phyloP scores from a whole-genome alignment of 2,888 invertebrate genomes.

The Teleogryllus oceanicus region DNA sequence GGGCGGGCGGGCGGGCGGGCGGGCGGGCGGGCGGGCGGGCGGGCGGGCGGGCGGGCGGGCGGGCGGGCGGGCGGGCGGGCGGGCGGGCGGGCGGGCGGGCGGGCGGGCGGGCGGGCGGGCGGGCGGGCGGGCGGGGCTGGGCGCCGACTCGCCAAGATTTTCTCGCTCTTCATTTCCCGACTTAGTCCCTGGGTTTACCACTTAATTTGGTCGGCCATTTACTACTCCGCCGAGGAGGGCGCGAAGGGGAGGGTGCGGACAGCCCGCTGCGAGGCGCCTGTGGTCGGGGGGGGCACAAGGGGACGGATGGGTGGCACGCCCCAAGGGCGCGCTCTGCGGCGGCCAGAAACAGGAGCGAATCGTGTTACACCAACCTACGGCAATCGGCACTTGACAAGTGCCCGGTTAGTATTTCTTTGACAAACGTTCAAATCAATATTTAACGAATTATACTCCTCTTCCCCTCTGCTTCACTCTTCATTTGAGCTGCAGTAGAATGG shows the following conservation, averaged over 20 bases:
- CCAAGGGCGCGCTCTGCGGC: neutral
- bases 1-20: no score
- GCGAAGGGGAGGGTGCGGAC: neutral
- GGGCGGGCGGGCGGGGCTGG: neutral
- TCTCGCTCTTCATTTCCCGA: slow-evolving; percentile 21
- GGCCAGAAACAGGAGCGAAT: no score
- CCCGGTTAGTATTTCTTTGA: no score
- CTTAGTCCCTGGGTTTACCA: slow-evolving; percentile 25
- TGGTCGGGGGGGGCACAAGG: neutral
- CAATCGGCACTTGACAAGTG: no score
- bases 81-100: no score
- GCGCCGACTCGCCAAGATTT: slow-evolving; percentile 21
- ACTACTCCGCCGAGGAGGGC: neutral
- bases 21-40: no score
- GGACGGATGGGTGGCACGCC: neutral
- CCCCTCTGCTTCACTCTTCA: no score
- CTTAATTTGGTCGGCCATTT: slow-evolving; percentile 25
- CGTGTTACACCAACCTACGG: no score
- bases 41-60: neutral
- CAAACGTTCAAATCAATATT: no score
- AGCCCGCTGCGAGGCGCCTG: neutral
- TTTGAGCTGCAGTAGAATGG: no score
- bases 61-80: neutral
- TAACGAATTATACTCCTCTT: no score
- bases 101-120: no score